phyloP scores from a whole-genome alignment of 2,113 vertebrate species.

The Hymenochirus boettgeri region DNA sequence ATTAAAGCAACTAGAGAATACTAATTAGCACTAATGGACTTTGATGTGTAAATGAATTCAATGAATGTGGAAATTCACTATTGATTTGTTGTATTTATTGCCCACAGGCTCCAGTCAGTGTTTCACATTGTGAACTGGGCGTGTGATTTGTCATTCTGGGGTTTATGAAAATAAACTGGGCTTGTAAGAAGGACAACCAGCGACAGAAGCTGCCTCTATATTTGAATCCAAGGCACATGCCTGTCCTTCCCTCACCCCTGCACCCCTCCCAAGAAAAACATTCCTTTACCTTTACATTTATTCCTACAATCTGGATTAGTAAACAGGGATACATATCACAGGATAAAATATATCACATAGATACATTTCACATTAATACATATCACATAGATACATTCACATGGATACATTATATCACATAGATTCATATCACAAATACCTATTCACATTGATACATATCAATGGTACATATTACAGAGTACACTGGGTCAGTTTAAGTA shows the following conservation, averaged over 20 bases:
- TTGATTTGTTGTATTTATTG: no score
- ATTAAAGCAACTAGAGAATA: no score
- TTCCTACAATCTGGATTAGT: constrained; percentile 6
- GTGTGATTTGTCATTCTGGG: neutral
- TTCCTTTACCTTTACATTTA: constrained; percentile 30
- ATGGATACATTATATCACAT: no score
- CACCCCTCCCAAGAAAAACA: constrained; percentile 49
- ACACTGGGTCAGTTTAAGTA: no score
- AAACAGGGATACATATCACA: no score
- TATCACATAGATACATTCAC: no score
- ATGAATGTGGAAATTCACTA: no score
- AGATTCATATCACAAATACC: constrained; percentile 21
- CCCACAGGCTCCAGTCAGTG: neutral
- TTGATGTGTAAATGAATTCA: no score
- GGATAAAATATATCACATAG: no score
- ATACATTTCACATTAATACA: no score
- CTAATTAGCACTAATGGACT: no score
- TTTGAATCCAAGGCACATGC: constrained; percentile 62
- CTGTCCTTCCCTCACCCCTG: constrained; percentile 51
- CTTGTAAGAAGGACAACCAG: constrained; percentile 46
- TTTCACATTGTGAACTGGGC: neutral
- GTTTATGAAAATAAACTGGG: neutral
- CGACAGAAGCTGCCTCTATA: constrained; percentile 65
- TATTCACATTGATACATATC: no score
- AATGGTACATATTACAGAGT: neutral